Evolutionary conservation across 2,797 vertebrate genomes (phyloP).

Genomic region (Parauchenoglanis punctatus): DNA sequence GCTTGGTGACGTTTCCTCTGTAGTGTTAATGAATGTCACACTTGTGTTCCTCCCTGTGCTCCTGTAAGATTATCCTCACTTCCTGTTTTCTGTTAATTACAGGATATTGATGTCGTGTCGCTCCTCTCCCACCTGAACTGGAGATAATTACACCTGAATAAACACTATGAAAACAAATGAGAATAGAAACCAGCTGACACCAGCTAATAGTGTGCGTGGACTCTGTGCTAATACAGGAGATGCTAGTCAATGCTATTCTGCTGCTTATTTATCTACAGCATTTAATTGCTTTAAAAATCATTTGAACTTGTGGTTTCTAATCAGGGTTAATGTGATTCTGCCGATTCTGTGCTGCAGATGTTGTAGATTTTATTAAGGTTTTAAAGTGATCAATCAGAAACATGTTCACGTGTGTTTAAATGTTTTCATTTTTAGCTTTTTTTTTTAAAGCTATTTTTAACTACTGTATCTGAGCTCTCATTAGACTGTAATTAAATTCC

Average conservation of each 20-base stretch:
- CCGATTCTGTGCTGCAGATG: background rate
- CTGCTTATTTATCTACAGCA: background rate
- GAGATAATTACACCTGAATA: constrained; percentile 6
- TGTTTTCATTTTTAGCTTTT: background rate
- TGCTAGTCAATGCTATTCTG: background rate
- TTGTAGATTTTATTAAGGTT: background rate
- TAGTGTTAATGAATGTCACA: constrained; percentile 65
- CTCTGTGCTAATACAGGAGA: background rate
- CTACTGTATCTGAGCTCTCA: background rate
- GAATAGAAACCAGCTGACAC: background rate
- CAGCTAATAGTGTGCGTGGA: background rate
- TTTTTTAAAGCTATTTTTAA: too few relatives aligned
- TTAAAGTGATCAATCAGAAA: background rate
- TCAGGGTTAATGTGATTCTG: background rate
- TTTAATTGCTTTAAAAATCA: background rate
- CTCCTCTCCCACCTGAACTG: constrained; percentile 37
- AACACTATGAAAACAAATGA: constrained; percentile 9
- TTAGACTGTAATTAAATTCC: background rate
- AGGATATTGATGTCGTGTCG: constrained; percentile 35
- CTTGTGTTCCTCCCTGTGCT: constrained; percentile 42
- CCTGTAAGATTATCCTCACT: constrained; percentile 44
- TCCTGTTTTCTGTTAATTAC: constrained; percentile 34
- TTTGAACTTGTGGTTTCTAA: background rate
- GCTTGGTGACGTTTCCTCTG: background rate
- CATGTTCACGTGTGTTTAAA: background rate